Conservation (phyloP, 2,888 invertebrate genomes). For the Drosophila incognita region DNA sequence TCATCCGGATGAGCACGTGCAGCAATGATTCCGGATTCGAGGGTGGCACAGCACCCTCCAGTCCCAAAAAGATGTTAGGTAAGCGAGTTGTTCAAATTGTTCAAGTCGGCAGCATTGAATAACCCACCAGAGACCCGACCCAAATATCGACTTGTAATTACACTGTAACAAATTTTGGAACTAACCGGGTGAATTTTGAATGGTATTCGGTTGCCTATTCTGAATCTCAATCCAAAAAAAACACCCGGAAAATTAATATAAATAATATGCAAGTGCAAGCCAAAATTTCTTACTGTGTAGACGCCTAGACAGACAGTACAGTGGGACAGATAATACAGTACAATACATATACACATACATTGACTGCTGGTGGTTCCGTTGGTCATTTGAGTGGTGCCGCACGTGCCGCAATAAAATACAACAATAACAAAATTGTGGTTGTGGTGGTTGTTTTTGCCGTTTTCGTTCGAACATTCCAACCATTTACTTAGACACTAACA, state of each 20-base stretch:
- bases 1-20: conserved; percentile 89
- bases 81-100: conserved; percentile 61
- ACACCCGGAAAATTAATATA: neutral
- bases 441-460: conserved; percentile 3
- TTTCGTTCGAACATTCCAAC: conserved; percentile 25
- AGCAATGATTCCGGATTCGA: conserved; percentile 95
- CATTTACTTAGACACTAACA: conserved; percentile 22
- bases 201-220: neutral
- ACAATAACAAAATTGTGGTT: conserved; percentile 1
- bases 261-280: neutral
- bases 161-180: conserved; percentile 1
- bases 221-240: neutral
- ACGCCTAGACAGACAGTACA: conserved; percentile 17
- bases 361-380: conserved; percentile 8
- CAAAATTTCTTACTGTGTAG: conserved; percentile 2
- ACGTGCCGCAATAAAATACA: conserved; percentile 45
- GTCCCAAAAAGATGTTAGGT: conserved; percentile 88
- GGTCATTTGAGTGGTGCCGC: conserved; percentile 48
- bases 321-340: conserved; percentile 1
- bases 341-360: conserved; percentile 1
- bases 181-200: neutral
- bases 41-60: conserved; percentile 88
- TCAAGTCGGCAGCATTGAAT: neutral
- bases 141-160: neutral
- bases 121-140: neutral